Evolutionary conservation across 2,888 invertebrate species (phyloP), one percentile per base, ranked within the genome.

Genomic region (Hetaerina titia): DNA sequence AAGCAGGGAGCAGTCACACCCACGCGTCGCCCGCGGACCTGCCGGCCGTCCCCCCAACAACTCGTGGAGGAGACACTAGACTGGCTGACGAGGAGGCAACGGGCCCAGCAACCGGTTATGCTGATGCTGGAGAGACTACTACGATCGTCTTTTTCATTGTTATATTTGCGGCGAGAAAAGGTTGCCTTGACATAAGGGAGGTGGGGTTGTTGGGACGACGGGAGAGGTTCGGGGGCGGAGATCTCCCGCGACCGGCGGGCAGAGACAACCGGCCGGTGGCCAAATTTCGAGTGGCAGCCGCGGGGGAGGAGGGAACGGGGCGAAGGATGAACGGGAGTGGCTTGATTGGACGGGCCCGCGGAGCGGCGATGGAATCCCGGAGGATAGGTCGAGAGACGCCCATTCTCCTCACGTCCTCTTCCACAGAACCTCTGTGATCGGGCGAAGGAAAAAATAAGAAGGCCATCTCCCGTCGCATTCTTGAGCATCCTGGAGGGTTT

Each of bases 51-150:
- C 22, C 31, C 22, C 81, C 60, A 17, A 60, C 60, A 15, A 60
- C 60, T 60, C 11, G 60, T 11, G 60, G 69, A 69, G 81, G 81
- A 81, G 81, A 31, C 81, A 81, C 31, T 81, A 81, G 81, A 81
- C 81, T 25, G 31, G 81, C 31, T 81, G 81, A 31, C 81, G 81
- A 81, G 81, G 81, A 81, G 31, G 69, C 81, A 81, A 81, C 81
- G 81, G 81, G 81, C 81, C 81, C 7, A 15, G 81, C 81, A 81
- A 81, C 81, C 81, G 81, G 81, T 81, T 81, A 81, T 81, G 81
- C 81, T 81, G 81, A 81, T 81, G 81, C 81, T 15, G 81, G 25
- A 11, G 19, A 15, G 81, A 81, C 81, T 81, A 81, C 81, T 81
- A 81, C 81, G 13, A 13, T 11, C 81, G 81, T 15, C 81, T 81